These are phyloP conservation scores for Micronycteris hirsuta DNA, from an alignment of 2,113 vertebrate species.

Conservation along the genomic window DNA sequence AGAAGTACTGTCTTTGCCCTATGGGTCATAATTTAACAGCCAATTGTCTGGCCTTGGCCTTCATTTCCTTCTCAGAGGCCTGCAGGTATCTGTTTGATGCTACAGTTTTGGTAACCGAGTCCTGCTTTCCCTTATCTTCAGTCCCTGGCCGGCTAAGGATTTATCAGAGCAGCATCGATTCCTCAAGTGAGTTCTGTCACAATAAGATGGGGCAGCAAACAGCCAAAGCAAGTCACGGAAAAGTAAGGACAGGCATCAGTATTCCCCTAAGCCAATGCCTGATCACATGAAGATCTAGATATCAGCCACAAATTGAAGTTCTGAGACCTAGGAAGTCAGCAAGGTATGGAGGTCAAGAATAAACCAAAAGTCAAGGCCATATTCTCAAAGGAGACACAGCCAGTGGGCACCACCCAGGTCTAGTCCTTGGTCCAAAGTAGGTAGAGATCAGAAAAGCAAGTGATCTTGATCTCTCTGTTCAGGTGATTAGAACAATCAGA, in stretches of 20 bases:
- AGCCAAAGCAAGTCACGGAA: slow-evolving; percentile 35
- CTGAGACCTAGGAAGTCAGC: neutral
- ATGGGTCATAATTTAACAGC: neutral
- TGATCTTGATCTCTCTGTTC: neutral
- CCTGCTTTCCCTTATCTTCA: slow-evolving; percentile 4
- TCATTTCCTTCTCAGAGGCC: neutral
- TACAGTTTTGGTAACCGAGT: neutral
- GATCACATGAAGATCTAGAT: neutral
- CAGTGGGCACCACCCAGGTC: neutral
- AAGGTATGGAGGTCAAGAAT: neutral
- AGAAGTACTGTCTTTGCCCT: neutral
- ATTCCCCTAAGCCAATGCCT: neutral
- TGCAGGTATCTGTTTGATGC: neutral
- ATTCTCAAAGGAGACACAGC: neutral
- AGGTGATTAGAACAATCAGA: neutral
- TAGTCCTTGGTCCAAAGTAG: slow-evolving; percentile 2
- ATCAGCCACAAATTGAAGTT: slow-evolving; percentile 18
- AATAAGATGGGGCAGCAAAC: neutral
- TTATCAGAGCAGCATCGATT: neutral
- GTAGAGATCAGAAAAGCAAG: neutral
- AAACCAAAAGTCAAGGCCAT: slow-evolving; percentile 15
- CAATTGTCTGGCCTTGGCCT: neutral
- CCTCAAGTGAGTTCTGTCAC: slow-evolving; percentile 12
- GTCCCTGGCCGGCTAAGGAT: neutral
- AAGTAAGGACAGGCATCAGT: neutral